A percentile compares a stretch with the other conserved stretches of the same genome.
Conservation (phyloP, 2,113 vertebrate genomes). For the Chaetodon auriga region DNA sequence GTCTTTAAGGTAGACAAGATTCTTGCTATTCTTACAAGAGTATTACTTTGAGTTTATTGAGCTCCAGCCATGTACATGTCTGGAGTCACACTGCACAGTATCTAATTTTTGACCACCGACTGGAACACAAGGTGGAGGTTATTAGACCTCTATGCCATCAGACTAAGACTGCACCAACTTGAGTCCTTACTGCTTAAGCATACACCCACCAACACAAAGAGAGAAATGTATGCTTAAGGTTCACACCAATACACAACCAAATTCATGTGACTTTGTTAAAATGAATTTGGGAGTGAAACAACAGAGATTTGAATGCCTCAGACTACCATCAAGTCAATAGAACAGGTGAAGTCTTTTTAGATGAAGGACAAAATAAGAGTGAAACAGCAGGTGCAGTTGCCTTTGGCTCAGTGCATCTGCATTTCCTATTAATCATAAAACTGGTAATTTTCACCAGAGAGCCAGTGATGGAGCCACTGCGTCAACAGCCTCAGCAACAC, state of each 20-base stretch:
- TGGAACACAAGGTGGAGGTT: background rate
- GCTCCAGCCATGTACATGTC: background rate
- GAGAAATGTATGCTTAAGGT: background rate
- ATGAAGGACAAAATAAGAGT: background rate
- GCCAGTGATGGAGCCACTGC: background rate
- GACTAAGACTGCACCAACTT: background rate
- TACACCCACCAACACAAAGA: background rate
- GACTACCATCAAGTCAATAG: no score
- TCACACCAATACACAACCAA: background rate
- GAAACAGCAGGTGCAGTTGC: background rate
- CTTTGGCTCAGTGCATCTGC: background rate
- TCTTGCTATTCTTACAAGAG: background rate
- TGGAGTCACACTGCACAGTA: slow-evolving; percentile 4
- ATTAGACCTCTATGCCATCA: background rate
- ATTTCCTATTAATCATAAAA: background rate
- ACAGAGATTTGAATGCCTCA: background rate
- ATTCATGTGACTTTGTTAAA: no score
- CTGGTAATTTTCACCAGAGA: background rate
- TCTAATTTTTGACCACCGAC: slow-evolving; percentile 14
- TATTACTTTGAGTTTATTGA: background rate
- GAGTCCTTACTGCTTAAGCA: background rate
- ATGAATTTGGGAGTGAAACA: background rate
- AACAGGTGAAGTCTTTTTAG: background rate
- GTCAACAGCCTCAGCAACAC: background rate
- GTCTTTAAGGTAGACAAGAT: background rate